Conservation (phyloP, 2,797 vertebrate genomes). For the Chelon labrosus region DNA sequence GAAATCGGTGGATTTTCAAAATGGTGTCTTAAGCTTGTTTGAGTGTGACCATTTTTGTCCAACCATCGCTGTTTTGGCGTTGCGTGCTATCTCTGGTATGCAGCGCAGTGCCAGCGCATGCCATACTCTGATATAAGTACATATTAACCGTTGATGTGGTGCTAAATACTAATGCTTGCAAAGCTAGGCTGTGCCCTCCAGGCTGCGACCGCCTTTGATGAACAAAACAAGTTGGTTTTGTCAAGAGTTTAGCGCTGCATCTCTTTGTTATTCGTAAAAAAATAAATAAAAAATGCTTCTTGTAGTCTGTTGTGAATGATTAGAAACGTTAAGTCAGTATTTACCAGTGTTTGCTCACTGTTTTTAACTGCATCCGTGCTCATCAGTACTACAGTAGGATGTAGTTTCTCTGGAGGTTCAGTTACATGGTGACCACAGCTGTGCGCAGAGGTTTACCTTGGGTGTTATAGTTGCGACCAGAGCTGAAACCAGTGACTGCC, state of each 20-base stretch:
- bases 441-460: neutral
- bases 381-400: neutral
- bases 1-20: slow-evolving; percentile 84
- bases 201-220: slow-evolving; percentile 8
- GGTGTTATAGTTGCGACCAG: no score
- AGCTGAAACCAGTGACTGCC: neutral
- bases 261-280: neutral
- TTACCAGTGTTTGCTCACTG: slow-evolving; percentile 10
- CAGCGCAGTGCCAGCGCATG: slow-evolving; percentile 57
- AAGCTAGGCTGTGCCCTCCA: neutral
- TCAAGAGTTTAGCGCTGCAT: neutral
- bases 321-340: no score
- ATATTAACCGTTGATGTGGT: slow-evolving; percentile 44
- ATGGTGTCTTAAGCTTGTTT: slow-evolving; percentile 86
- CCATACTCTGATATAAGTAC: slow-evolving; percentile 41
- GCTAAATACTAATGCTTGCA: slow-evolving; percentile 42
- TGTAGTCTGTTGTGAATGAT: no score
- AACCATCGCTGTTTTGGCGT: slow-evolving; percentile 72
- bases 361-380: neutral
- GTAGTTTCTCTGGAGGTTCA: neutral
- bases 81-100: slow-evolving; percentile 71
- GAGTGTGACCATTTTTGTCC: slow-evolving; percentile 82
- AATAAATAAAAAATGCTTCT: no score
- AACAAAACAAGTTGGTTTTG: slow-evolving; percentile 18
- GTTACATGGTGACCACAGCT: neutral